Evolutionary conservation across 2,113 vertebrate species (phyloP).

Genomic region (Hypocryptadius cinnamomeus): DNA sequence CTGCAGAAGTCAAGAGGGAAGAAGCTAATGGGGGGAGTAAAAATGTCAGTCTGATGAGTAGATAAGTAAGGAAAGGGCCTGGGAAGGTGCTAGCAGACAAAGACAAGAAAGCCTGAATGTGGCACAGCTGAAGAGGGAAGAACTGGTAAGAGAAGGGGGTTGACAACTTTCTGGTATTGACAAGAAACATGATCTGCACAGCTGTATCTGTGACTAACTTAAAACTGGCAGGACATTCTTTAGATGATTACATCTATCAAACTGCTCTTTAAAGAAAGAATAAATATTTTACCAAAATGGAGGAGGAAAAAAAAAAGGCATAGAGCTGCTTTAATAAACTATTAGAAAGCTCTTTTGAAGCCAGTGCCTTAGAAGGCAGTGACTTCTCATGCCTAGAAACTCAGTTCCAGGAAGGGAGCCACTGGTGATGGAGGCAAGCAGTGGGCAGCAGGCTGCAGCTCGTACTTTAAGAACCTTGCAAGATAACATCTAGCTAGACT

Average conservation of each 20-base stretch:
- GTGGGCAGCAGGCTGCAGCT: background rate
- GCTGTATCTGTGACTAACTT: constrained; percentile 58
- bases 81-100: background rate
- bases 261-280: constrained; percentile 63
- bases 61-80: background rate
- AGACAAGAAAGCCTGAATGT: background rate
- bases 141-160: background rate
- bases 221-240: constrained; percentile 56
- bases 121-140: constrained; percentile 6
- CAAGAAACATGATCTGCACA: constrained; percentile 26
- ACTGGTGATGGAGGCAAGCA: background rate
- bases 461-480: background rate
- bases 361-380: constrained; percentile 39
- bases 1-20: background rate
- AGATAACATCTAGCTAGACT: background rate
- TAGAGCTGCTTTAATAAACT: constrained; percentile 52
- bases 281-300: constrained; percentile 46
- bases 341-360: constrained; percentile 61
- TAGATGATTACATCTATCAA: constrained; percentile 54
- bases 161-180: constrained; percentile 18
- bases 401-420: background rate
- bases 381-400: background rate
- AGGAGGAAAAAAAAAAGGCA: background rate
- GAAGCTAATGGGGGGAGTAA: background rate
- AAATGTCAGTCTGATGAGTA: background rate